Conservation (phyloP, 2,113 vertebrate species). For the Petromus typicus region DNA sequence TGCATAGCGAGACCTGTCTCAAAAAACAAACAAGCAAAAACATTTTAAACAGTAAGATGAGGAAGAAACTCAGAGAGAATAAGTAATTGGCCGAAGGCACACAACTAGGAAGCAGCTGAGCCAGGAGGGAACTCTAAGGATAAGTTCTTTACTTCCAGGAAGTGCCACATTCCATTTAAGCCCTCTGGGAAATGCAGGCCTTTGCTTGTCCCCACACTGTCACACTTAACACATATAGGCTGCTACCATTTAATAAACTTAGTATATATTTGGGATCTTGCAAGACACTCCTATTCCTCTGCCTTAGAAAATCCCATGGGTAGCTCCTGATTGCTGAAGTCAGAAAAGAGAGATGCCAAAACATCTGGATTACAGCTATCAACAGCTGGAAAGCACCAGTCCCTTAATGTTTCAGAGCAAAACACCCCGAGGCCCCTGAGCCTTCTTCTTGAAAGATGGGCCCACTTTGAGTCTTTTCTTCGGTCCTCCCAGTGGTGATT, state of each 20-base stretch:
- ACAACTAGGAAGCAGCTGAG: constrained; percentile 5
- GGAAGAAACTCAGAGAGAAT: not conserved
- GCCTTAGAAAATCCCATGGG: constrained; percentile 39
- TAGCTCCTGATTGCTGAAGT: constrained; percentile 40
- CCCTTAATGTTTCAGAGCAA: constrained; percentile 3
- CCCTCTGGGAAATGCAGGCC: not conserved
- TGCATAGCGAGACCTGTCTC: not conserved
- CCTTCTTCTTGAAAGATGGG: not conserved
- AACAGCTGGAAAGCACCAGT: constrained; percentile 7
- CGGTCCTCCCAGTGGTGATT: not conserved
- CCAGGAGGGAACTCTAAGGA: not conserved
- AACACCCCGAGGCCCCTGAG: not conserved
- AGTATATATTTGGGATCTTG: not conserved
- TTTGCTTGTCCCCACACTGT: not conserved
- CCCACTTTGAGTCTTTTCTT: not conserved
- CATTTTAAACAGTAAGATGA: not conserved
- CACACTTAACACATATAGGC: not conserved
- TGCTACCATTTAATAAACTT: not conserved
- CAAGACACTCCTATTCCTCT: not conserved
- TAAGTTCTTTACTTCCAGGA: not conserved
- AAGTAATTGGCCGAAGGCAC: constrained; percentile 14
- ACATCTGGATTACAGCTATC: constrained; percentile 10
- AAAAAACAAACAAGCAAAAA: not conserved
- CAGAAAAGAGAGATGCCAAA: constrained; percentile 40
- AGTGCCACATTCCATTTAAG: not conserved